Evolutionary conservation across 2,888 invertebrate species (phyloP).

Genomic region (Trichogramma dendrolimi): DNA sequence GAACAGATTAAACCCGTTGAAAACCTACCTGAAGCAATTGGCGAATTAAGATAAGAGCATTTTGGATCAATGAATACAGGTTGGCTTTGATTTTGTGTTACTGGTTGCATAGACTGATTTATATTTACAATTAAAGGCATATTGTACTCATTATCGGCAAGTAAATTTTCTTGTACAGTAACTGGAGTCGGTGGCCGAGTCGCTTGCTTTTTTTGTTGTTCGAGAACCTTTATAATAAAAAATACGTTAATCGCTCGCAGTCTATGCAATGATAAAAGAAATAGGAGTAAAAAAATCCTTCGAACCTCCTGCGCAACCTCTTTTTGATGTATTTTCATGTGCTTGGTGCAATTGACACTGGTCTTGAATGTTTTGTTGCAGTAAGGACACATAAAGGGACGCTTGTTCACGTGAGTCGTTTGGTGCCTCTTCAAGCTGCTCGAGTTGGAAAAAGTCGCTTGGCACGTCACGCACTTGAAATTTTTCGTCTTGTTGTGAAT

Average conservation of each 20-base stretch:
- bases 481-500: constrained; percentile 55
- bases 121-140: too few species aligned
- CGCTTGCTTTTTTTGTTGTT: constrained; percentile 12
- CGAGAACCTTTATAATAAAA: constrained; percentile 14
- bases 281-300: constrained; percentile 19
- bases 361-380: constrained; percentile 51
- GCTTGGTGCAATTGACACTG: constrained; percentile 61
- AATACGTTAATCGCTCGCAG: background rate
- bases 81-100: too few species aligned
- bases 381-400: constrained; percentile 50
- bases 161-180: too few species aligned
- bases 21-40: too few species aligned
- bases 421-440: constrained; percentile 51
- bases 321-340: constrained; percentile 61
- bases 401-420: constrained; percentile 50
- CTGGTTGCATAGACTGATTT: too few species aligned
- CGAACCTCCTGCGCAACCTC: constrained; percentile 52
- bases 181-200: too few species aligned
- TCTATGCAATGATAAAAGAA: background rate
- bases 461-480: constrained; percentile 56
- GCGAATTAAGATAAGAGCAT: too few species aligned
- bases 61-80: too few species aligned
- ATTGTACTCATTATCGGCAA: too few species aligned
- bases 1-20: too few species aligned
- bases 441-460: constrained; percentile 49